Evolutionary conservation across 92 coral and sea anemone species (phyloP).

Genomic region (Phenganax marumi): DNA sequence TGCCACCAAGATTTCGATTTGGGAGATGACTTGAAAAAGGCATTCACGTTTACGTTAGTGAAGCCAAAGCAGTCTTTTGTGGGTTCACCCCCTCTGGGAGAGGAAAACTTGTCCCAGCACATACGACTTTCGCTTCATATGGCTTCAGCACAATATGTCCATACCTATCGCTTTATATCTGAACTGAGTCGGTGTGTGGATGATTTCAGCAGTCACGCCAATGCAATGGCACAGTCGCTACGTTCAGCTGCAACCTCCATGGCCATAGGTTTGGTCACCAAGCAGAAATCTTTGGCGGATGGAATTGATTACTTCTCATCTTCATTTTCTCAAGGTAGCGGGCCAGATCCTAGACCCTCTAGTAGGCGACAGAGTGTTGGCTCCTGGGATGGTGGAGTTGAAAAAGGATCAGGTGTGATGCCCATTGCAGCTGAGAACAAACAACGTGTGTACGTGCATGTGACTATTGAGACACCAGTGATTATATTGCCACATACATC

Average conservation of each 20-base stretch:
- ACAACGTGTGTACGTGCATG: constrained; percentile 71
- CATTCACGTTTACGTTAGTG: constrained; percentile 75
- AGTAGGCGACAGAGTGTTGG: constrained; percentile 72
- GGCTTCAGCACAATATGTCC: constrained; percentile 92
- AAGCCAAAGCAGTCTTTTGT: constrained; percentile 57
- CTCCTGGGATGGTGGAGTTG: constrained; percentile 60
- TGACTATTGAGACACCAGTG: constrained; percentile 83
- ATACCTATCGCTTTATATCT: constrained; percentile 85
- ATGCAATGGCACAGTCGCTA: constrained; percentile 81
- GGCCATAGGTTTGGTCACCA: constrained; percentile 96
- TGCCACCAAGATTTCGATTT: constrained; percentile 58
- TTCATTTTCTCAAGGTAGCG: constrained; percentile 67
- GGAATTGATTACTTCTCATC: constrained; percentile 88
- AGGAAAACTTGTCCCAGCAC: constrained; percentile 66
- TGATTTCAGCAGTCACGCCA: constrained; percentile 86
- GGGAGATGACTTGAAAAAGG: constrained; percentile 65
- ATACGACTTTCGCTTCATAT: constrained; percentile 74
- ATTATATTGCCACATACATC: constrained; percentile 80
- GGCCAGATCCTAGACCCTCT: constrained; percentile 56
- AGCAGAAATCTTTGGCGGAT: constrained; percentile 86
- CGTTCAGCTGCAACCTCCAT: constrained; percentile 93
- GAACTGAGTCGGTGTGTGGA: constrained; percentile 86
- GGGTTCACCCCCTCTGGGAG: constrained; percentile 36
- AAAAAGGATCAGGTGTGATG: constrained; percentile 48
- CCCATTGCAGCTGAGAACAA: constrained; percentile 42